Conservation (phyloP, 2,888 invertebrate genomes). For the Priocnemis perturbator region DNA sequence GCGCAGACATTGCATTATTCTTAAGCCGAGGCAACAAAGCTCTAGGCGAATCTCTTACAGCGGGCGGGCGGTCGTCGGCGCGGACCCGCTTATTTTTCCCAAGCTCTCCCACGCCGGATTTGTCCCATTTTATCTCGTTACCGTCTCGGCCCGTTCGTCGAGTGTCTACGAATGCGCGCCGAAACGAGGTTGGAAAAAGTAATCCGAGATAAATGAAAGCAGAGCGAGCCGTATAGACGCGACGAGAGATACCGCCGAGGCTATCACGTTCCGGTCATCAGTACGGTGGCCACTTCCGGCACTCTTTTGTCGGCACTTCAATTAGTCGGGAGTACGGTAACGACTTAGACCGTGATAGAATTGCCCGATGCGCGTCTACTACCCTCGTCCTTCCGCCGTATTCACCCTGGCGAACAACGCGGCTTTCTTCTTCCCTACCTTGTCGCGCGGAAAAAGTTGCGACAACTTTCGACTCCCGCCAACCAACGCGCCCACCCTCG, state of each 20-base stretch:
- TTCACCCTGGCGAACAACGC: not conserved
- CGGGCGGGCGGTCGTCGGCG: not conserved
- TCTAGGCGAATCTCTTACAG: not conserved
- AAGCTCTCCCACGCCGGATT: constrained; percentile 12
- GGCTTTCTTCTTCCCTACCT: constrained; percentile 1
- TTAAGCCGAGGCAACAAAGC: too few species aligned
- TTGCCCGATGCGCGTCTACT: constrained; percentile 32
- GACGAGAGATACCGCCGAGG: constrained; percentile 16
- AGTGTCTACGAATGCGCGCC: constrained; percentile 19
- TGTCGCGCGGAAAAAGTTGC: constrained; percentile 13
- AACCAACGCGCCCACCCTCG: constrained; percentile 23
- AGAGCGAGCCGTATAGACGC: constrained; percentile 6
- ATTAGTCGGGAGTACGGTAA: constrained; percentile 48
- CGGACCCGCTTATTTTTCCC: constrained; percentile 22
- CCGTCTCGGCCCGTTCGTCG: constrained; percentile 20
- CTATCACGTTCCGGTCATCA: constrained; percentile 47
- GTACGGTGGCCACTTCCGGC: constrained; percentile 38
- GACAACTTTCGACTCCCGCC: constrained; percentile 29
- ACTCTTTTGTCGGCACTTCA: constrained; percentile 46
- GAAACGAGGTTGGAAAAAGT: constrained; percentile 31
- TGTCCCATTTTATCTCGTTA: constrained; percentile 38
- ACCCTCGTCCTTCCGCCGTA: not conserved
- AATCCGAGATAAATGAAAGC: constrained; percentile 51
- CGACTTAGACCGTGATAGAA: constrained; percentile 42
- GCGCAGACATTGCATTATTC: too few species aligned